A percentile compares a stretch with the other conserved stretches of the same genome.
These are phyloP conservation scores for Andrena trimmerana DNA, from an alignment of 2,888 invertebrate species.

Conservation along the genomic window DNA sequence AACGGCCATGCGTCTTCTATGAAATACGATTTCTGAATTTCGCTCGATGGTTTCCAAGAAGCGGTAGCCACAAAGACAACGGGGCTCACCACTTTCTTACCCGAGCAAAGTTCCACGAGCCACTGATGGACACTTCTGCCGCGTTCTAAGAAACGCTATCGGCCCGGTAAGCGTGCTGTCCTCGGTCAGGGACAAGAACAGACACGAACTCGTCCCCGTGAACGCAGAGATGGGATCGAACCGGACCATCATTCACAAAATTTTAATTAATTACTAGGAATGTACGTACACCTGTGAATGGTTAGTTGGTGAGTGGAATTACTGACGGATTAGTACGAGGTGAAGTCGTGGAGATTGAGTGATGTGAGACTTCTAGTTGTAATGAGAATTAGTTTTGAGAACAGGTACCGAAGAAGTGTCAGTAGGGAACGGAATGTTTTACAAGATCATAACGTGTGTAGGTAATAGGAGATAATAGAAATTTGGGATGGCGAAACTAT, in stretches of 20 bases:
- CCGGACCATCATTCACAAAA: slow-evolving; percentile 7
- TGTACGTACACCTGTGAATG: not conserved
- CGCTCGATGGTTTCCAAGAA: slow-evolving; percentile 64
- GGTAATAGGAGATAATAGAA: too few species aligned
- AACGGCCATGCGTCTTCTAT: slow-evolving; percentile 55
- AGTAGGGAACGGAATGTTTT: too few species aligned
- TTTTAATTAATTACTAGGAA: slow-evolving; percentile 1
- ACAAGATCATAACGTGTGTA: too few species aligned
- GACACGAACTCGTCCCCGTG: slow-evolving; percentile 29
- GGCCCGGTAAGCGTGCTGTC: slow-evolving; percentile 49
- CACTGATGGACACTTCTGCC: slow-evolving; percentile 65
- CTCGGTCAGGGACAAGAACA: slow-evolving; percentile 56
- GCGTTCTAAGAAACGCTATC: slow-evolving; percentile 67
- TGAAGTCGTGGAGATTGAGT: too few species aligned
- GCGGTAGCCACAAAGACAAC: slow-evolving; percentile 72
- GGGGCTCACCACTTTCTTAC: slow-evolving; percentile 63
- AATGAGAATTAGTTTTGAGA: too few species aligned
- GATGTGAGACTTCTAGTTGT: too few species aligned
- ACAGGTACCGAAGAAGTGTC: too few species aligned
- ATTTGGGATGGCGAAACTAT: too few species aligned
- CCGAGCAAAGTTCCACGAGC: slow-evolving; percentile 66
- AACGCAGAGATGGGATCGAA: slow-evolving; percentile 39
- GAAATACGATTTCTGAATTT: slow-evolving; percentile 69
- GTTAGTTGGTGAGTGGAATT: too few species aligned
- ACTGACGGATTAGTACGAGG: too few species aligned